Base-by-base conservation (phyloP, 2,888 invertebrate species). In the Formica aserva region DNA sequence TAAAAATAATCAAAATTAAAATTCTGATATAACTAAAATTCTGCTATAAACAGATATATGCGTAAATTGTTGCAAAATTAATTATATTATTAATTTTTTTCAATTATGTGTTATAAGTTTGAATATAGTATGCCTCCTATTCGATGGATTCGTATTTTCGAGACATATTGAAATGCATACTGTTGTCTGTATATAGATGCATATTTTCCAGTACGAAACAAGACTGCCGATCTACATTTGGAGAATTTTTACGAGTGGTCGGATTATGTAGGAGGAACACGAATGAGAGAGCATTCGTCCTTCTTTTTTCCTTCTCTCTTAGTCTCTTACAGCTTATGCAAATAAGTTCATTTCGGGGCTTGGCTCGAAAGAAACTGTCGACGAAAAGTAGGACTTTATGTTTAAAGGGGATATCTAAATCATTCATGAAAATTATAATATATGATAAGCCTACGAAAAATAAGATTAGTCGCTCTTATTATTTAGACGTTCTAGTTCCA, bases 241-340 rank as follows among this genome's bases (percentile, higher is more conserved):
- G 26, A 29, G 52, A 41, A 69, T 77, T 69, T 77, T 67, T 69
- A 45, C 45, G 29, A 62, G 41, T n/a, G 32, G 15, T 76, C 22
- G 69, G 67, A 76, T 66, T 48, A 66, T 38, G 26, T 52, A 29
- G 18, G 11, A 55, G n/a, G 55, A 77, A 76, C 65, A 66, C 26
- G 52, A 76, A 69, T 38, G 38, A 67, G 26, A 69, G n/a, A 6
- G 9, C 26, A 38, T 38, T 66, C 32, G 15, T 65, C 3, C 48
- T 45, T 62, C 0, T 75, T 35, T 74, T 45, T 22, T 35, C 15
- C n/a, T 38, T 67, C n/a, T 26, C n/a, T 52, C n/a, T 38, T 29
- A 38, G 9, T 75, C 62, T 75, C 3, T 63, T 26, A 26, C 45
- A 29, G 26, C 38, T 77, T 38, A 69, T 77, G 26, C 15, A 69